These are phyloP conservation scores for Spinibarbus caldwelli DNA, from an alignment of 2,797 vertebrate genomes.

Conservation along the genomic window DNA sequence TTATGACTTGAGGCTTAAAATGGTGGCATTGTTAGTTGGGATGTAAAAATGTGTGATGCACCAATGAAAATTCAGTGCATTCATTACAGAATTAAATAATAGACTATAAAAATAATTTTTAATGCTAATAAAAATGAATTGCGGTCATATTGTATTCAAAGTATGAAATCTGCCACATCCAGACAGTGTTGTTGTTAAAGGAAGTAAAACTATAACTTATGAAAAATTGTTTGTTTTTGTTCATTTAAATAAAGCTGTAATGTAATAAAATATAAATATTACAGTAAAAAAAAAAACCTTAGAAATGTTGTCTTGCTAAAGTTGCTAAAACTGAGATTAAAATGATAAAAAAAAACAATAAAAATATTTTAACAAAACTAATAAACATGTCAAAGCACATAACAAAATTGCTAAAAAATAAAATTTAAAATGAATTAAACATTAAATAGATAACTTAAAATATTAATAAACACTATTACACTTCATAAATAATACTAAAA, in stretches of 20 bases:
- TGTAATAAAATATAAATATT: neutral
- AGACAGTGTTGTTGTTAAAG: neutral
- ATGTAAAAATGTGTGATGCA: neutral
- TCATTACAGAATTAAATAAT: neutral
- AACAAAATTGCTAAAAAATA: neutral
- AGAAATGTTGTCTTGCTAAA: neutral
- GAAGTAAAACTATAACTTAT: neutral
- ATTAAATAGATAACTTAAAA: neutral
- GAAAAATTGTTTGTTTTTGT: neutral
- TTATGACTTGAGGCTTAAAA: neutral
- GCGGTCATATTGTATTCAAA: neutral
- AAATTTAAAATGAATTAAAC: neutral
- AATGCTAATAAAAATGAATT: neutral
- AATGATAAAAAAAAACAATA: neutral
- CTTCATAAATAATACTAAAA: neutral
- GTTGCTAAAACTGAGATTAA: neutral
- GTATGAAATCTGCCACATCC: neutral
- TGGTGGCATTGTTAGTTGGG: neutral
- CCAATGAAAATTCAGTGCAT: neutral
- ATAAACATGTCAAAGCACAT: neutral
- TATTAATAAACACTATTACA: neutral
- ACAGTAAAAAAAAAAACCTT: neutral
- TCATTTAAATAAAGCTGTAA: neutral
- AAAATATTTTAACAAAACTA: neutral
- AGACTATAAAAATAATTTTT: neutral